These are phyloP conservation scores for Odontesthes bonariensis DNA, from an alignment of 2,113 vertebrate genomes.

Conservation along the genomic window DNA sequence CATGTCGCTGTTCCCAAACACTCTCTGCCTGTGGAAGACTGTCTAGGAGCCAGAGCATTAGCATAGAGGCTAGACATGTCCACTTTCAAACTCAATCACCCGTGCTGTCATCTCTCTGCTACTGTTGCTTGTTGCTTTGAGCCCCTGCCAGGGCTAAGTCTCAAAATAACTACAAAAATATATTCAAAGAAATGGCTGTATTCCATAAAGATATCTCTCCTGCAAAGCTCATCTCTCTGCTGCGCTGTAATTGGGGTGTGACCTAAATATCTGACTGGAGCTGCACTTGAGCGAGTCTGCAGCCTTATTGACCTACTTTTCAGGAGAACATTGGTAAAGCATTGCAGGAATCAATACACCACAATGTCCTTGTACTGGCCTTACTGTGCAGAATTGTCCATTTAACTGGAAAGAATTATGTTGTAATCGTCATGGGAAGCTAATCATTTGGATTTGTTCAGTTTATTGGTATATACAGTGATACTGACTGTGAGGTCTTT, in stretches of 20 bases:
- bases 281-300: conserved; percentile 76
- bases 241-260: conserved; percentile 81
- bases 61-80: conserved; percentile 82
- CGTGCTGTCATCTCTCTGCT: conserved; percentile 66
- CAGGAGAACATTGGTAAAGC: conserved; percentile 70
- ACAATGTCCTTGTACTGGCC: conserved; percentile 44
- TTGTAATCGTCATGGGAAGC: conserved; percentile 2
- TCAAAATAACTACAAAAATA: conserved; percentile 67
- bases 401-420: conserved; percentile 9
- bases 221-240: conserved; percentile 74
- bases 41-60: conserved; percentile 78
- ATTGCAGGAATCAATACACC: conserved; percentile 68
- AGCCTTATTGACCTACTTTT: conserved; percentile 82
- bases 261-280: conserved; percentile 81
- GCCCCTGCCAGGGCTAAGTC: conserved; percentile 45
- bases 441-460: not conserved
- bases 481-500: not conserved
- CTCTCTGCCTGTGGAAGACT: conserved; percentile 50
- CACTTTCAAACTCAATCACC: conserved; percentile 72
- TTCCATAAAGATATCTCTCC: conserved; percentile 72
- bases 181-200: conserved; percentile 71
- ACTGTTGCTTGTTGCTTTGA: conserved; percentile 65
- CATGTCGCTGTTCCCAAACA: conserved; percentile 34
- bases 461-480: not conserved
- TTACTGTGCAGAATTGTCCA: not conserved